Percentiles rank a stretch among this genome's conserved stretches.
phyloP scores from a whole-genome alignment of 2,888 invertebrate species.

The Lacanobia oleracea region DNA sequence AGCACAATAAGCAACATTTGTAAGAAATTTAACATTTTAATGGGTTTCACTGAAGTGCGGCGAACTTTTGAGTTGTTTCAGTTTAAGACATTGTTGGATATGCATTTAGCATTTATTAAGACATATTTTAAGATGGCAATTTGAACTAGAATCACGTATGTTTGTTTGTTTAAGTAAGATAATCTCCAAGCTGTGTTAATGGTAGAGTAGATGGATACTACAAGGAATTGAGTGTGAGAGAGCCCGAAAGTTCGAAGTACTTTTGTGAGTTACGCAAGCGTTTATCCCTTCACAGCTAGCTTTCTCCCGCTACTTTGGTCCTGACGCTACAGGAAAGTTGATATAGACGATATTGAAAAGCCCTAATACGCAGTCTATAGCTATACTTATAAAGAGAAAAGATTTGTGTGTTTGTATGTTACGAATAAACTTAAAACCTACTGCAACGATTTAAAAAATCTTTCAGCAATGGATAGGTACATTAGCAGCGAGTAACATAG shows the following conservation, averaged over 20 bases:
- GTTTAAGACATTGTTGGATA: slow-evolving; percentile 20
- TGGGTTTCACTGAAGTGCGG: slow-evolving; percentile 7
- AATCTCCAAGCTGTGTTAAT: neutral
- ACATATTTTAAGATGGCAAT: neutral
- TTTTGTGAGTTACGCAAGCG: no score
- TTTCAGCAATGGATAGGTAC: no score
- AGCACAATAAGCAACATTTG: slow-evolving; percentile 9
- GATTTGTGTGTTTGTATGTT: no score
- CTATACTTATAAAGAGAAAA: no score
- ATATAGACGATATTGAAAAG: no score
- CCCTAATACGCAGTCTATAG: no score
- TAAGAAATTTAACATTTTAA: slow-evolving; percentile 25
- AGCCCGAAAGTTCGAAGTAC: neutral
- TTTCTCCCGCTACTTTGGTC: no score
- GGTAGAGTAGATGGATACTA: neutral
- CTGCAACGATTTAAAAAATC: no score
- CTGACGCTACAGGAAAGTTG: no score
- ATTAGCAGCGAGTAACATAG: no score
- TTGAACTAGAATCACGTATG: slow-evolving; percentile 14
- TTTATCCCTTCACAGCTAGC: no score
- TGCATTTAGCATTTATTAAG: neutral
- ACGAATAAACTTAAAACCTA: no score
- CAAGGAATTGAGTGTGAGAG: neutral
- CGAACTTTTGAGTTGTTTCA: neutral
- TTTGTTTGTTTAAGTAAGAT: neutral